Evolutionary conservation across 2,888 invertebrate genomes (phyloP).

Genomic region (Ganaspis brasiliensis): DNA sequence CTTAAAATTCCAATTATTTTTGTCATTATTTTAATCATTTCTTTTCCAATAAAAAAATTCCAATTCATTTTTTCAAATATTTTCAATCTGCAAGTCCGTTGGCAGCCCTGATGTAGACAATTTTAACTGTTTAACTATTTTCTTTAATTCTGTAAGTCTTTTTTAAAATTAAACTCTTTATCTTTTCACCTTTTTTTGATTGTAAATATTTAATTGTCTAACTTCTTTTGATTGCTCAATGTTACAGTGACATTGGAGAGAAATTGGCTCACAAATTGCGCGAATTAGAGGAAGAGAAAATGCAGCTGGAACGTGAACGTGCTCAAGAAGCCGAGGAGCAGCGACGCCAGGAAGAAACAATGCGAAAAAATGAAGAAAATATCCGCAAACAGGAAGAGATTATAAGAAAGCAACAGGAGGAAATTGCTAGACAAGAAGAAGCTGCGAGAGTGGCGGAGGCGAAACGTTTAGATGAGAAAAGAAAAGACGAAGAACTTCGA

Average conservation of each 20-base stretch:
- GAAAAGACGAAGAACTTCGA: conserved; percentile 68
- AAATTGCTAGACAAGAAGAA: conserved; percentile 66
- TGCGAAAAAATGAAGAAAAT: conserved; percentile 77
- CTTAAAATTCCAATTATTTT: too few species aligned
- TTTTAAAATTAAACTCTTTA: conserved; percentile 30
- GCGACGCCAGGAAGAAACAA: conserved; percentile 73
- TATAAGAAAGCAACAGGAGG: conserved; percentile 69
- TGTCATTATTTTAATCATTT: too few species aligned
- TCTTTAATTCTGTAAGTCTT: too few species aligned
- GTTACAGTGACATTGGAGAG: conserved; percentile 81
- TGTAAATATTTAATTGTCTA: neutral
- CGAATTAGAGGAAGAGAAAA: conserved; percentile 81
- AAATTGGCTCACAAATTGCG: conserved; percentile 83
- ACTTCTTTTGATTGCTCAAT: too few species aligned
- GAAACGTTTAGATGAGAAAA: conserved; percentile 69
- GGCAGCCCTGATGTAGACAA: too few species aligned
- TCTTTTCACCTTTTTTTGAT: neutral
- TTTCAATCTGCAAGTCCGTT: too few species aligned
- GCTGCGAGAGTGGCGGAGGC: conserved; percentile 64
- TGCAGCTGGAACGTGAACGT: conserved; percentile 80
- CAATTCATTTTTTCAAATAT: too few species aligned
- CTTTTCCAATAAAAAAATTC: too few species aligned
- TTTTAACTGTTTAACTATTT: too few species aligned
- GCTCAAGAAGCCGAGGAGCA: conserved; percentile 73
- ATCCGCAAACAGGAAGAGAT: conserved; percentile 74